Base-by-base conservation (phyloP, 2,888 invertebrate species). In the Cheilosia pagana region DNA sequence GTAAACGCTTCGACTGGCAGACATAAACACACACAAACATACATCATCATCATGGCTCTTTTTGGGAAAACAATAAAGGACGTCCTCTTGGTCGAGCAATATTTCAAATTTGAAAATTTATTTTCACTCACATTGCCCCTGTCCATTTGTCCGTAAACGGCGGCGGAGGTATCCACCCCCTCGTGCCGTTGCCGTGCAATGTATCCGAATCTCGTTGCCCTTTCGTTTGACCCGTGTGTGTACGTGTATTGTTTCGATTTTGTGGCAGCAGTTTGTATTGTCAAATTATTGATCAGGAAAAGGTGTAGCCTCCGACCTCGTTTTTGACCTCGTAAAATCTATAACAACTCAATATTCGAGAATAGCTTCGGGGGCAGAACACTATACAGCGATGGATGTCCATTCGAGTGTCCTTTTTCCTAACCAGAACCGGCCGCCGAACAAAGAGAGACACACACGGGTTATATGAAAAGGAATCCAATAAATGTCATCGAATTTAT, bases 401-500 rank as follows among this genome's bases (percentile, higher is more conserved):
- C 65, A 75, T 59, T 85, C 75, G 70, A 85, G 79, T 85, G 79
- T 85, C 85, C 79, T 85, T 85, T 85, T 85, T 81, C 77, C 81
- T 75, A 60, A 62, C 53, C 68, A 75, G 53, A 74, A 83, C 74
- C 85, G 63, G 41, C 70, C 83, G 68, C 31, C 45, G 57, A 75
- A 75, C 78, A 78, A 68, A 78, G 81, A 65, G 31, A 48, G 12
- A 45, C 16, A 50, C 60, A 53, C 65, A 67, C 67, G 67, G 57
- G 31, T 23, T 55, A 55, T 79, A 86, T 89, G 72, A 86, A 82
- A 87, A 87, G 88, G 90, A 90, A 91, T 89, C 89, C 91, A 90
- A 90, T 90, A 91, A 90, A 90, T 90, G 90, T 90, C 90, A 88
- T 89, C 88, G 88, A 90, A 91, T 91, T 90, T 91, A 91, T 90